Percentiles rank a stretch among this genome's conserved stretches.
phyloP scores from a whole-genome alignment of 1,140 invertebrate genomes.

The Metaphire vulgaris region DNA sequence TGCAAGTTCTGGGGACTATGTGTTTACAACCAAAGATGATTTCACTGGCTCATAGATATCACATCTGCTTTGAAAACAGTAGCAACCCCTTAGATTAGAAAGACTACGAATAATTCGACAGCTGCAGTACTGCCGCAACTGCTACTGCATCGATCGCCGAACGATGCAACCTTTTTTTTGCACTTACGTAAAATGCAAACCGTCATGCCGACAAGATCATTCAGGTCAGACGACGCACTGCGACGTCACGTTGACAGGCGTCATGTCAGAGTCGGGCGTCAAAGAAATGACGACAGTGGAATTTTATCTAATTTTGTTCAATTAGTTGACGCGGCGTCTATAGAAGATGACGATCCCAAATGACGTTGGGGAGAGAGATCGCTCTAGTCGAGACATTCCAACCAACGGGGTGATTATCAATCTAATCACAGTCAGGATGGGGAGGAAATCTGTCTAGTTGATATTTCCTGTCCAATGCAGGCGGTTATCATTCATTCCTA shows the following conservation, averaged over 20 bases:
- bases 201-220: neutral
- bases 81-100: no score
- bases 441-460: neutral
- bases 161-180: neutral
- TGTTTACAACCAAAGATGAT: no score
- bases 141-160: neutral
- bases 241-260: neutral
- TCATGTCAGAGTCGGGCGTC: neutral
- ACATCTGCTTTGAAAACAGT: no score
- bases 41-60: no score
- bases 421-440: neutral
- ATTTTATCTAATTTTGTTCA: neutral
- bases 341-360: neutral
- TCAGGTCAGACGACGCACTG: neutral
- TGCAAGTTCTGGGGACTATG: no score
- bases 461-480: neutral
- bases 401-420: neutral
- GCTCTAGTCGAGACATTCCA: neutral
- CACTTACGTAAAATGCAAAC: neutral
- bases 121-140: neutral
- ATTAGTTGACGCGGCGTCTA: neutral
- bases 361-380: neutral
- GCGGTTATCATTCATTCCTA: no score
- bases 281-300: neutral
- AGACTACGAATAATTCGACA: no score